phyloP scores from a whole-genome alignment of 1,140 invertebrate species.

The Drosophila novamexicana region DNA sequence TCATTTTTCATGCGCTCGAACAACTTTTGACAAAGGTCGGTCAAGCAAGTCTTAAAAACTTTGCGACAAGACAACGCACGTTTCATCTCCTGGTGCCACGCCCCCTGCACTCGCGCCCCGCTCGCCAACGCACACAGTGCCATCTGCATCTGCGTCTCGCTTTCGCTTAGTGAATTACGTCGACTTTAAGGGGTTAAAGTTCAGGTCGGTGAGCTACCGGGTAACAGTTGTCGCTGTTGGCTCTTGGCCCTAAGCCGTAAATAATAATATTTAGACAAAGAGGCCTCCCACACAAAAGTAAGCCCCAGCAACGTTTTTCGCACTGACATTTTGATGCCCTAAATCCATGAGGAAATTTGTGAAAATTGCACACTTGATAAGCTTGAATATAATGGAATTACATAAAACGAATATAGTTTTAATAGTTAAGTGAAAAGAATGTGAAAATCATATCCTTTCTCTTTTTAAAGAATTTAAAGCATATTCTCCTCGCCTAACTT shows the following conservation, averaged over 20 bases:
- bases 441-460: neutral
- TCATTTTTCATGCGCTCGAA: conserved; percentile 81
- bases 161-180: conserved; percentile 81
- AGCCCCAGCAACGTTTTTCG: conserved; percentile 22
- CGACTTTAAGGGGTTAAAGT: conserved; percentile 79
- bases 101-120: neutral
- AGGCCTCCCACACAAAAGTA: conserved; percentile 8
- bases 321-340: conserved; percentile 42
- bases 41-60: conserved; percentile 83
- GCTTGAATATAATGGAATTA: neutral
- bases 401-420: neutral
- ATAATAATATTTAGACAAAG: conserved; percentile 80
- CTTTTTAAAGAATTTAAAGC: neutral
- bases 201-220: conserved; percentile 60
- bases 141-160: conserved; percentile 46
- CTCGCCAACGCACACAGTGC: neutral
- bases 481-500: neutral
- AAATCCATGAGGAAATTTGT: conserved; percentile 38
- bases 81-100: conserved; percentile 42
- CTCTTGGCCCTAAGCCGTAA: conserved; percentile 78
- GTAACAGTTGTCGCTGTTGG: conserved; percentile 78
- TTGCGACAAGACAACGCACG: conserved; percentile 81
- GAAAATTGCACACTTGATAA: conserved; percentile 33
- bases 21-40: conserved; percentile 82
- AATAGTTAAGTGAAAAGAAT: neutral